Evolutionary conservation across 1,140 invertebrate species (phyloP), one percentile per base, ranked within the genome.

Genomic region (Psix sp.): DNA sequence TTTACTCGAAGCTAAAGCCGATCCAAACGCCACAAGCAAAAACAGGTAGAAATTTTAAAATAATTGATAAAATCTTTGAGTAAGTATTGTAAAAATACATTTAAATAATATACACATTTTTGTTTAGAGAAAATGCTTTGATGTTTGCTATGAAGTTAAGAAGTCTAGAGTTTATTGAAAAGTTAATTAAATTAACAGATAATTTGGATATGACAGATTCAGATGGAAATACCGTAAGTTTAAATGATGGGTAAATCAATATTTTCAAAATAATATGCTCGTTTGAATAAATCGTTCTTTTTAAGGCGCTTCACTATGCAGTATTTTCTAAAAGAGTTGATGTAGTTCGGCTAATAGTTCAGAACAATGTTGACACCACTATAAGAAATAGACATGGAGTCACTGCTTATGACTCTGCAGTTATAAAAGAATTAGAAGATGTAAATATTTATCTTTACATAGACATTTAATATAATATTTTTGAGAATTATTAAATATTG

Each of bases 231-330:
- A 89, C 89, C 49, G 90, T 90, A 82, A 78, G 54, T n/a, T n/a
- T n/a, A n/a, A n/a, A n/a, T n/a, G n/a, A n/a, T n/a, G n/a, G n/a
- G n/a, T n/a, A n/a, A n/a, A n/a, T n/a, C n/a, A n/a, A n/a, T n/a
- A n/a, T n/a, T n/a, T n/a, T n/a, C n/a, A n/a, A n/a, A n/a, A n/a
- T n/a, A n/a, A n/a, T 10, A 10, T 29, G 26, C 7, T 10, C n/a
- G 26, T 7, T 29, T 7, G 2, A 7, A 29, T 10, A 29, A 24
- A 31, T 65, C 10, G 29, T 38, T 57, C 31, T 13, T 15, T 26
- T 85, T 10, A 76, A 89, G 89, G 89, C 87, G 33, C 51, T 90
- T 31, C 88, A 88, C 60, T 88, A 88, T 83, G 89, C 90, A 40
- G 84, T 86, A 20, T 76, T 84, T 54, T 79, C 82, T 42, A 89